phyloP scores from a whole-genome alignment of 2,797 vertebrate species.

The Philypnodon macrostomus region DNA sequence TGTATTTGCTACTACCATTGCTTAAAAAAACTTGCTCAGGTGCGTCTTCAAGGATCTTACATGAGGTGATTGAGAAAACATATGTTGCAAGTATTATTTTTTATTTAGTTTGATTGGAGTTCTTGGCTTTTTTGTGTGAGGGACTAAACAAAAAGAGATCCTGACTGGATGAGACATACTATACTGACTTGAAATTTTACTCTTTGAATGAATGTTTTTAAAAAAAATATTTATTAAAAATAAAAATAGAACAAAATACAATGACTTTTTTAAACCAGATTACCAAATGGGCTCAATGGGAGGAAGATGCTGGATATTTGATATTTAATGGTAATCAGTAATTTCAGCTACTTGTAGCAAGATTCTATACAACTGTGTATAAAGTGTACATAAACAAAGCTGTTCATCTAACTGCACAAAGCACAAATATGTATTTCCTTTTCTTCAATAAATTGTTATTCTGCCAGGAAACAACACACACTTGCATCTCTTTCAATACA shows the following conservation, averaged over 20 bases:
- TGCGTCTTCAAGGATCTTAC: slow-evolving; percentile 68
- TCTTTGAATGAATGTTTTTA: slow-evolving; percentile 81
- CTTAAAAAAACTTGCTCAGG: slow-evolving; percentile 69
- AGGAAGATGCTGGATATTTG: slow-evolving; percentile 43
- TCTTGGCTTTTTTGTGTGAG: slow-evolving; percentile 41
- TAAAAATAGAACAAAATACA: too few relatives aligned
- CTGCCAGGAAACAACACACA: slow-evolving; percentile 66
- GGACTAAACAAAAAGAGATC: slow-evolving; percentile 29
- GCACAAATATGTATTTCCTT: slow-evolving; percentile 81
- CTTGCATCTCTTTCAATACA: slow-evolving; percentile 14
- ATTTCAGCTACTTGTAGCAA: slow-evolving; percentile 68
- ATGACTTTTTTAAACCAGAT: slow-evolving; percentile 65
- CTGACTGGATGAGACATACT: slow-evolving; percentile 55
- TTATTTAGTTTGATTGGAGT: slow-evolving; percentile 40
- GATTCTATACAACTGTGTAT: slow-evolving; percentile 70
- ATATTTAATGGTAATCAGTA: slow-evolving; percentile 64
- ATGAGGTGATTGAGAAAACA: slow-evolving; percentile 30
- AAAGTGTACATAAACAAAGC: slow-evolving; percentile 76
- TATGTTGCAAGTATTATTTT: slow-evolving; percentile 33
- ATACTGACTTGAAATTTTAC: slow-evolving; percentile 80
- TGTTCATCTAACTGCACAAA: slow-evolving; percentile 75
- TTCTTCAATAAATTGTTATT: slow-evolving; percentile 82
- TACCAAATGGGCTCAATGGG: slow-evolving; percentile 46
- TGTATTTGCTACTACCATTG: slow-evolving; percentile 51
- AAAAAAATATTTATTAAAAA: too few relatives aligned